Conservation (phyloP, 2,888 invertebrate genomes). For the Agrilus mali region DNA sequence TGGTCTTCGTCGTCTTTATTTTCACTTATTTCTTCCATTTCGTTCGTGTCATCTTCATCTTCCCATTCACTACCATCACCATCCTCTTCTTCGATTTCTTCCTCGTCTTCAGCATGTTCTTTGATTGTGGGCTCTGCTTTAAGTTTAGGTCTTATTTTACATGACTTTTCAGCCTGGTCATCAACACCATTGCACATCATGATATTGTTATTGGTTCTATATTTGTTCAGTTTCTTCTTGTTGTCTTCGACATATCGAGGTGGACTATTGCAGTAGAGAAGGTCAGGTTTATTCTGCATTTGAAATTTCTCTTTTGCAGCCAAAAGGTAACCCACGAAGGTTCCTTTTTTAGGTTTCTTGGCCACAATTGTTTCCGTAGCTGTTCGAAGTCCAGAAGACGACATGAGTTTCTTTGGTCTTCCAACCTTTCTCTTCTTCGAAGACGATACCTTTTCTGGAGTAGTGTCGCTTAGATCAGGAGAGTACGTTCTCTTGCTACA, state of each 20-base stretch:
- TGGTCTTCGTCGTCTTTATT: slow-evolving; percentile 4
- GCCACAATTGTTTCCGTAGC: slow-evolving; percentile 72
- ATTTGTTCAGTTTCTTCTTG: slow-evolving; percentile 18
- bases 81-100: slow-evolving; percentile 38
- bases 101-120: slow-evolving; percentile 42
- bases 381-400: slow-evolving; percentile 41
- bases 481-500: slow-evolving; percentile 9
- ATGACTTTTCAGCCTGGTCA: slow-evolving; percentile 21
- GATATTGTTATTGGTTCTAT: slow-evolving; percentile 20
- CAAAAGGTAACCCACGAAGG: slow-evolving; percentile 51
- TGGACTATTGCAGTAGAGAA: slow-evolving; percentile 40
- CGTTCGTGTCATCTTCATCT: slow-evolving; percentile 10
- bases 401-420: slow-evolving; percentile 56
- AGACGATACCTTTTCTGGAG: slow-evolving; percentile 19
- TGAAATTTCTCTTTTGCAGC: slow-evolving; percentile 51
- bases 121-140: slow-evolving; percentile 60
- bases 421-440: slow-evolving; percentile 74
- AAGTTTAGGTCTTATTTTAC: slow-evolving; percentile 58
- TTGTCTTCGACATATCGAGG: slow-evolving; percentile 34
- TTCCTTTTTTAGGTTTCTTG: slow-evolving; percentile 62
- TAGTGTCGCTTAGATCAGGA: slow-evolving; percentile 21
- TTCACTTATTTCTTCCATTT: slow-evolving; percentile 4
- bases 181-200: slow-evolving; percentile 11
- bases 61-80: slow-evolving; percentile 26
- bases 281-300: slow-evolving; percentile 33